phyloP scores from a whole-genome alignment of 2,113 vertebrate genomes.

The Antigone vipio region DNA sequence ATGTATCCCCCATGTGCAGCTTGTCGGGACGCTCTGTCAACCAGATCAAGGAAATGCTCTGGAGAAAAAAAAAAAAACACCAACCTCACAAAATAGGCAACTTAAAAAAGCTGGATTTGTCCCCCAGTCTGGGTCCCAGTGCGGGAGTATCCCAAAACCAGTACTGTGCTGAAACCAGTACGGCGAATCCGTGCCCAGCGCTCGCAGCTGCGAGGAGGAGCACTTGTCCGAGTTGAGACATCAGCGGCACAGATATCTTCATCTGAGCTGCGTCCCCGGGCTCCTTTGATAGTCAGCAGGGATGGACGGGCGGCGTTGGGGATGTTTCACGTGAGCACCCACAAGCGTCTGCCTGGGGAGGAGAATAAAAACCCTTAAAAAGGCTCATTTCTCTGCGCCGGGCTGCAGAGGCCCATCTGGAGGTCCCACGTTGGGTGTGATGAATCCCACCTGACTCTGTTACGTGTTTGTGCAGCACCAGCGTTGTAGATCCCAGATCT shows the following conservation, averaged over 20 bases:
- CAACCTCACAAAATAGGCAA: fast-evolving
- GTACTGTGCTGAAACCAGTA: not conserved
- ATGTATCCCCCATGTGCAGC: fast-evolving
- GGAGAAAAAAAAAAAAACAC: not conserved
- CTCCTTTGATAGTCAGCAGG: not conserved
- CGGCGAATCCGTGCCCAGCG: not conserved
- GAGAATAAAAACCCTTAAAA: not conserved
- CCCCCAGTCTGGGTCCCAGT: fast-evolving
- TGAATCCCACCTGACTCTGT: not conserved
- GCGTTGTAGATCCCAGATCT: not conserved
- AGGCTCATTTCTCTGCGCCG: not conserved
- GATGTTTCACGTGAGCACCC: not conserved
- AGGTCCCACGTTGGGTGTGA: not conserved
- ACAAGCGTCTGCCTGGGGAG: not conserved
- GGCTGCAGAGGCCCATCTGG: not conserved
- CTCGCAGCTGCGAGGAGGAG: not conserved
- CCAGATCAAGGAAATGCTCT: not conserved
- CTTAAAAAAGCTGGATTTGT: not conserved
- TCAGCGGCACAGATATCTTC: not conserved
- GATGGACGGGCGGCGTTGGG: not conserved
- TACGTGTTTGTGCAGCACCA: fast-evolving
- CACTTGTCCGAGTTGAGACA: not conserved
- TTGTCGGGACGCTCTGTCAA: not conserved
- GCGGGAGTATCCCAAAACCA: not conserved
- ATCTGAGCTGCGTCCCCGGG: not conserved